Percentiles rank a stretch among this genome's conserved stretches.
phyloP scores from a whole-genome alignment of 2,888 invertebrate genomes.

The Oconnorella tubifera region DNA sequence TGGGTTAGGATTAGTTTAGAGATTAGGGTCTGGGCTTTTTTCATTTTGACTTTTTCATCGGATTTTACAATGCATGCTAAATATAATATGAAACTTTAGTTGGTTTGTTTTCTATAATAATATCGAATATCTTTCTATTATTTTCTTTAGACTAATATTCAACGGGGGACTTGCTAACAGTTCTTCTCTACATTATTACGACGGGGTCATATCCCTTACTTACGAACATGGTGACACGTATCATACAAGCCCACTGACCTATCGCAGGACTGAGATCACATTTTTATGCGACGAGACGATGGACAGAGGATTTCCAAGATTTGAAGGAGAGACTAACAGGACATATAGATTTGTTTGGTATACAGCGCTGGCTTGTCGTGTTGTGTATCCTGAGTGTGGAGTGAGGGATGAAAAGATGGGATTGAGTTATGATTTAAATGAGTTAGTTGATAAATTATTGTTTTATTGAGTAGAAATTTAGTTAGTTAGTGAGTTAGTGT shows the following conservation, averaged over 20 bases:
- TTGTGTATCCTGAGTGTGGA: constrained; percentile 3
- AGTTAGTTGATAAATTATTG: too few species aligned
- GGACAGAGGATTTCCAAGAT: constrained; percentile 13
- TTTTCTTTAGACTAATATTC: too few species aligned
- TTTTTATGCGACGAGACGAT: constrained; percentile 16
- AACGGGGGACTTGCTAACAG: constrained; percentile 6
- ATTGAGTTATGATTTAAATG: not conserved
- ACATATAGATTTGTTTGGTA: constrained; percentile 19
- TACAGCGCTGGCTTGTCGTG: constrained; percentile 9
- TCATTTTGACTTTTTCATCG: not conserved
- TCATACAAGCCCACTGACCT: constrained; percentile 9
- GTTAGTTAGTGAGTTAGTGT: too few species aligned
- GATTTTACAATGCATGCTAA: not conserved
- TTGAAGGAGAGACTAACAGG: constrained; percentile 12
- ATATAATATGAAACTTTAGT: not conserved
- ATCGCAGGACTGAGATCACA: constrained; percentile 17
- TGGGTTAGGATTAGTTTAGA: not conserved
- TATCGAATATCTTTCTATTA: not conserved
- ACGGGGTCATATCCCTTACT: constrained; percentile 13
- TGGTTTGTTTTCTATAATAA: not conserved
- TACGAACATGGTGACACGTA: constrained; percentile 15
- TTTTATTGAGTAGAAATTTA: too few species aligned
- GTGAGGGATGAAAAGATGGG: not conserved
- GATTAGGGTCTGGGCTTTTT: not conserved
- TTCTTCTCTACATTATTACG: constrained; percentile 14